Evolutionary conservation across 2,888 invertebrate species (phyloP).

Genomic region (Petrolisthes manimaculis): DNA sequence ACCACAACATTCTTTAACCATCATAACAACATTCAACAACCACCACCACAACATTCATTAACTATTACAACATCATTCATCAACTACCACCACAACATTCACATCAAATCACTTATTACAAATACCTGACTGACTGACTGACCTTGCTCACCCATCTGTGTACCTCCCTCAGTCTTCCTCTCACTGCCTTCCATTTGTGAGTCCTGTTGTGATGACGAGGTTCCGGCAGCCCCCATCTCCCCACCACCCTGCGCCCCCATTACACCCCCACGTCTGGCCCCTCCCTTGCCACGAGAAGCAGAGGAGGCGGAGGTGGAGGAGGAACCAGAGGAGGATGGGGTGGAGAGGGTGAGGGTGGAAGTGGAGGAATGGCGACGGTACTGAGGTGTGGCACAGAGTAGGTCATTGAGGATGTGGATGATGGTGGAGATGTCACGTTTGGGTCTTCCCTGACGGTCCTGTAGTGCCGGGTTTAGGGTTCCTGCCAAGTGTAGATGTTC

Average conservation of each 20-base stretch:
- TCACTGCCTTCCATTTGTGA: background rate
- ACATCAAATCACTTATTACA: background rate
- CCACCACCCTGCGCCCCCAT: background rate
- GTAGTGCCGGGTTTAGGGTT: constrained; percentile 91
- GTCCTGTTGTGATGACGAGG: constrained; percentile 14
- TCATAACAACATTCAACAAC: too few relatives aligned
- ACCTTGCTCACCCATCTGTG: constrained; percentile 41
- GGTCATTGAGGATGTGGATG: constrained; percentile 94
- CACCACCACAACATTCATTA: too few relatives aligned
- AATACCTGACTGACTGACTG: background rate
- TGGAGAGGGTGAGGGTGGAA: constrained; percentile 49
- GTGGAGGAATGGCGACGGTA: constrained; percentile 70
- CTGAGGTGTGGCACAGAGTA: constrained; percentile 86
- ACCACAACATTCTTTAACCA: too few relatives aligned
- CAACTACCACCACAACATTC: background rate
- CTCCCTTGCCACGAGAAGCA: constrained; percentile 47
- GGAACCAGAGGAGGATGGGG: constrained; percentile 38
- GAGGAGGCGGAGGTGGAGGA: constrained; percentile 51
- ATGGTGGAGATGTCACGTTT: constrained; percentile 95
- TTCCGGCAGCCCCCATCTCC: background rate
- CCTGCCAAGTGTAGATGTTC: constrained; percentile 72
- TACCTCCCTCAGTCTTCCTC: constrained; percentile 18
- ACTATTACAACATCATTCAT: too few relatives aligned
- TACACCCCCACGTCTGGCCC: constrained; percentile 14
- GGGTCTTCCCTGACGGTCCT: constrained; percentile 90